Conservation (phyloP, 2,888 invertebrate species). For the Caenorhabditis angaria region DNA sequence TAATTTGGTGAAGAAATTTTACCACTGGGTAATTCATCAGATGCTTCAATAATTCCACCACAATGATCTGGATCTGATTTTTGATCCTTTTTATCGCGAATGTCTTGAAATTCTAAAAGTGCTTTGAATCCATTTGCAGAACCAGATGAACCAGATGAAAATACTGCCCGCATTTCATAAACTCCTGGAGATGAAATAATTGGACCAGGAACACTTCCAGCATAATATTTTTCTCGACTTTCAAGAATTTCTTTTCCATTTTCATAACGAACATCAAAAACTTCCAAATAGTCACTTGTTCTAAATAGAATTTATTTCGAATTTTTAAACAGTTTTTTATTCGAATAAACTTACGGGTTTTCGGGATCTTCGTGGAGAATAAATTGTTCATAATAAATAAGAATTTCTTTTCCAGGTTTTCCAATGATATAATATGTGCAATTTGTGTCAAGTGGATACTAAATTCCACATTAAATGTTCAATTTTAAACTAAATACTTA, state of each 20-base stretch:
- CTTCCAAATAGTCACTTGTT: slow-evolving; percentile 69
- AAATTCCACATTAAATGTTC: slow-evolving; percentile 15
- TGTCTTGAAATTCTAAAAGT: slow-evolving; percentile 85
- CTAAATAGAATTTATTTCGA: no score
- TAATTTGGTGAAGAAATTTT: slow-evolving; percentile 83
- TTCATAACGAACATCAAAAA: slow-evolving; percentile 65
- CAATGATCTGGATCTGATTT: slow-evolving; percentile 31
- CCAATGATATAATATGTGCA: slow-evolving; percentile 75
- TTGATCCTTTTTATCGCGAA: no score
- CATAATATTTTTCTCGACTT: slow-evolving; percentile 81
- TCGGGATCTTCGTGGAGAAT: slow-evolving; percentile 52
- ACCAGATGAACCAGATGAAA: slow-evolving; percentile 86
- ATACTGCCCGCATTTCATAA: slow-evolving; percentile 85
- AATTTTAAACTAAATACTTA: slow-evolving; percentile 33
- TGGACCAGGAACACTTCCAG: slow-evolving; percentile 89
- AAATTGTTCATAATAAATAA: slow-evolving; percentile 71
- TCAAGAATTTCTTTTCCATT: slow-evolving; percentile 41
- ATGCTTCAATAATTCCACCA: slow-evolving; percentile 43
- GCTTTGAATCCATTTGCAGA: slow-evolving; percentile 96
- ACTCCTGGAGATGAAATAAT: slow-evolving; percentile 90
- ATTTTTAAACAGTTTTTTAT: no score
- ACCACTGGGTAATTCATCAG: slow-evolving; percentile 43
- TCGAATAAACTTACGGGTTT: no score
- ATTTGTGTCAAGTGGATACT: slow-evolving; percentile 74
- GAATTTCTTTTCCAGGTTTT: slow-evolving; percentile 63